A percentile compares a stretch with the other conserved stretches of the same genome.
phyloP scores from a whole-genome alignment of 2,888 invertebrate species.

The Eupithecia tripunctaria region DNA sequence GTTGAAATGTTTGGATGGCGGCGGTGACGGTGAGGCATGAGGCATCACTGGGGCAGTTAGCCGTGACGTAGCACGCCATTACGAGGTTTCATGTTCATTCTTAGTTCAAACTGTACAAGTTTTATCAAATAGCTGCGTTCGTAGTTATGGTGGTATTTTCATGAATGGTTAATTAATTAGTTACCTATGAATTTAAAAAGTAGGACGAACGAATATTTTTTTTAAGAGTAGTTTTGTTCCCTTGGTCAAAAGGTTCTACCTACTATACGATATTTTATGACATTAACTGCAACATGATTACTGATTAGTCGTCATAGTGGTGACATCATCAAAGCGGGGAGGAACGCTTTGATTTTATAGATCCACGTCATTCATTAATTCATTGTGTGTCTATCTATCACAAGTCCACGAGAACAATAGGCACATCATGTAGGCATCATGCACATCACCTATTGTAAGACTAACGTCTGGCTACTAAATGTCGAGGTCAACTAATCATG shows the following conservation, averaged over 20 bases:
- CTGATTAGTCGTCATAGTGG: not conserved
- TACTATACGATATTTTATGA: not conserved
- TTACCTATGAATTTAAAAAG: too few relatives aligned
- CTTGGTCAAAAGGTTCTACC: not conserved
- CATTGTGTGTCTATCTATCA: not conserved
- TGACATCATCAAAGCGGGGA: not conserved
- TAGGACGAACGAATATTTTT: too few relatives aligned
- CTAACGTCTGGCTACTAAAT: not conserved
- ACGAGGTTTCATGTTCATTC: constrained; percentile 1
- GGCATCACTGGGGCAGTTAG: constrained; percentile 1
- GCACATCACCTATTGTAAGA: too few relatives aligned
- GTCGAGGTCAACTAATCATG: not conserved
- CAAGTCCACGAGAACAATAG: not conserved
- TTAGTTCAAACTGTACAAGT: not conserved
- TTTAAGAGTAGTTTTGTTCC: too few relatives aligned
- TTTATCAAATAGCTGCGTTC: not conserved
- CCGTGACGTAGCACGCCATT: constrained; percentile 4
- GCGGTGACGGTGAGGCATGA: constrained; percentile 10
- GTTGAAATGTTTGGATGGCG: too few relatives aligned
- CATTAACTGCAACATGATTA: not conserved
- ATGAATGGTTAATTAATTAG: too few relatives aligned
- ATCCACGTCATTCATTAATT: not conserved
- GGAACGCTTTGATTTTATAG: not conserved
- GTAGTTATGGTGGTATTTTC: not conserved
- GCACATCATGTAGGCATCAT: too few relatives aligned